A percentile compares a stretch with the other conserved stretches of the same genome.
Evolutionary conservation across 1,140 invertebrate genomes (phyloP).

Genomic region (Rhopalosiphum maidis): DNA sequence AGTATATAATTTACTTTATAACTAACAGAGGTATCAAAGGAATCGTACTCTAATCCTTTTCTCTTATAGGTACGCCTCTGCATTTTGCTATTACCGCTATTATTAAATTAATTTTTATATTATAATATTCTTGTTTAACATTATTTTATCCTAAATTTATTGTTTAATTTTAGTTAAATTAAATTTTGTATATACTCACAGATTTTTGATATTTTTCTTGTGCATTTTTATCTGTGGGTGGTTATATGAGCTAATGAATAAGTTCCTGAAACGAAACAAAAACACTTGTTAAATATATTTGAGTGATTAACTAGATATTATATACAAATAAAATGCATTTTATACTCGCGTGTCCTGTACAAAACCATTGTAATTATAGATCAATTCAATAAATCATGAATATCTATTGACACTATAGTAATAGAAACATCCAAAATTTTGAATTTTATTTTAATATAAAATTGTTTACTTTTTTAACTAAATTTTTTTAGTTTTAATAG

Average conservation of each 20-base stretch:
- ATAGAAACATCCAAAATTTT: background rate
- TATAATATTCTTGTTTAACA: background rate
- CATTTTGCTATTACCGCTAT: background rate
- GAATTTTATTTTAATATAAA: too few species aligned
- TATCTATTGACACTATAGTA: background rate
- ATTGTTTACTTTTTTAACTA: too few species aligned
- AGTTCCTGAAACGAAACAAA: conserved; percentile 17
- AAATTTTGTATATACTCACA: background rate
- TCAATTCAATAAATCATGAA: background rate
- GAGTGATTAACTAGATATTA: background rate
- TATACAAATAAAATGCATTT: background rate
- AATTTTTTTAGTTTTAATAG: too few species aligned
- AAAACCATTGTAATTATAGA: background rate
- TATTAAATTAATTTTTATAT: background rate
- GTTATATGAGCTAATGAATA: background rate
- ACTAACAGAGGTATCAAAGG: background rate
- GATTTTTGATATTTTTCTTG: background rate
- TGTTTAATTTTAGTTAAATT: background rate
- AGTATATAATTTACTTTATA: background rate
- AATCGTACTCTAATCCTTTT: too few species aligned
- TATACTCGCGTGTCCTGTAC: background rate
- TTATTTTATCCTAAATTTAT: background rate
- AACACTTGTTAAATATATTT: background rate
- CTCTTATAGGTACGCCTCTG: too few species aligned
- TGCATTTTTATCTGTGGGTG: background rate